phyloP scores from a whole-genome alignment of 2,113 vertebrate genomes.

The Pagrus major region DNA sequence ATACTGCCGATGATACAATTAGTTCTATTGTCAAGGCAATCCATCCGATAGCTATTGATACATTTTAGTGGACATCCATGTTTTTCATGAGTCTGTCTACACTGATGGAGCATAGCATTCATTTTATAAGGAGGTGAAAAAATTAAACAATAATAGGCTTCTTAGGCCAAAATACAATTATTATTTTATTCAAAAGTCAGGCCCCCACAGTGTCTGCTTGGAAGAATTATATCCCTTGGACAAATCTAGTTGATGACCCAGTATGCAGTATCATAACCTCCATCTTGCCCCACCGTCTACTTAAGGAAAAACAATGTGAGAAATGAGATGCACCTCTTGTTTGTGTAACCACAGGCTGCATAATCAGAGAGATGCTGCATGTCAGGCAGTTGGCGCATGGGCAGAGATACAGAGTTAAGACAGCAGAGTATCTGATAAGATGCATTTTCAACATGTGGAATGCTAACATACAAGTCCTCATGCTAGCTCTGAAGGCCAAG shows the following conservation, averaged over 20 bases:
- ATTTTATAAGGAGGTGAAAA: too few species aligned
- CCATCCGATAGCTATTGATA: neutral
- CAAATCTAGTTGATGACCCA: too few species aligned
- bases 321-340: constrained; percentile 1
- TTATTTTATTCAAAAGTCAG: too few species aligned
- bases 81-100: too few species aligned
- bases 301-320: neutral
- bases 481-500: neutral
- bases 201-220: too few species aligned
- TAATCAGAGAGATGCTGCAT: neutral
- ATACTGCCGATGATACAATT: neutral
- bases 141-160: too few species aligned
- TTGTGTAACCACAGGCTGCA: neutral
- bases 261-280: too few species aligned
- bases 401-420: neutral
- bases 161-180: too few species aligned
- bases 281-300: neutral
- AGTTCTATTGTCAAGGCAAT: neutral
- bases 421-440: neutral
- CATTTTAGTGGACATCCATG: too few species aligned
- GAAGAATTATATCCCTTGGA: too few species aligned
- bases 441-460: neutral
- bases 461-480: neutral
- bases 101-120: too few species aligned
- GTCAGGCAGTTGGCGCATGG: neutral